phyloP scores from a whole-genome alignment of 2,888 invertebrate genomes.

The Lycocerus yunnanus region DNA sequence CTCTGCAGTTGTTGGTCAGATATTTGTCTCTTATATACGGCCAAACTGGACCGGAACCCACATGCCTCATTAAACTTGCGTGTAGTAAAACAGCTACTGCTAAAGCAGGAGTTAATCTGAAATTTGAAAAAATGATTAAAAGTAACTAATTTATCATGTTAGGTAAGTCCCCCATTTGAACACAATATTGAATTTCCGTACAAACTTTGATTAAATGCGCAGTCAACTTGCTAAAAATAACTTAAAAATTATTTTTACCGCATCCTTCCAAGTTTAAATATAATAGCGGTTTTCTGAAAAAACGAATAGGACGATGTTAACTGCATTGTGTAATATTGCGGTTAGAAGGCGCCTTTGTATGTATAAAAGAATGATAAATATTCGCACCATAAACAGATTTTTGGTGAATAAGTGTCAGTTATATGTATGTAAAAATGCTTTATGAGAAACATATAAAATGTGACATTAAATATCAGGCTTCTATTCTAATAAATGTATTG shows the following conservation, averaged over 20 bases:
- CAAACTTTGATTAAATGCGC: not conserved
- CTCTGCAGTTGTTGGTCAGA: constrained; percentile 42
- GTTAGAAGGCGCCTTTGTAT: not conserved
- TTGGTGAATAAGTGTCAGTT: not conserved
- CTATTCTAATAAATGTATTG: not conserved
- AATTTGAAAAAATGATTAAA: constrained; percentile 11
- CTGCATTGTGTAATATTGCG: not conserved
- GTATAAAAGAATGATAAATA: not conserved
- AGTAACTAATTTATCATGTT: not conserved
- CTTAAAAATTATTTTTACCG: not conserved
- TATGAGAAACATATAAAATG: not conserved
- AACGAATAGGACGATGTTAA: not conserved
- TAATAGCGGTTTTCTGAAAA: not conserved
- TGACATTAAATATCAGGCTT: not conserved
- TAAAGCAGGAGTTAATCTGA: constrained; percentile 59
- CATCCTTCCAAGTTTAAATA: not conserved
- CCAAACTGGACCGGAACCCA: constrained; percentile 61
- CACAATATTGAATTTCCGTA: not conserved
- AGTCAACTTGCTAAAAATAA: not conserved
- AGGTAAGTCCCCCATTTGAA: not conserved
- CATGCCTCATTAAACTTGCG: constrained; percentile 54
- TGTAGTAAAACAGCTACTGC: constrained; percentile 55
- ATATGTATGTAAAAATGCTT: not conserved
- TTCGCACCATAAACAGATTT: not conserved
- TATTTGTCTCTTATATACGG: constrained; percentile 39